Evolutionary conservation across 2,888 invertebrate species (phyloP).

Genomic region (Steinernema carpocapsae): DNA sequence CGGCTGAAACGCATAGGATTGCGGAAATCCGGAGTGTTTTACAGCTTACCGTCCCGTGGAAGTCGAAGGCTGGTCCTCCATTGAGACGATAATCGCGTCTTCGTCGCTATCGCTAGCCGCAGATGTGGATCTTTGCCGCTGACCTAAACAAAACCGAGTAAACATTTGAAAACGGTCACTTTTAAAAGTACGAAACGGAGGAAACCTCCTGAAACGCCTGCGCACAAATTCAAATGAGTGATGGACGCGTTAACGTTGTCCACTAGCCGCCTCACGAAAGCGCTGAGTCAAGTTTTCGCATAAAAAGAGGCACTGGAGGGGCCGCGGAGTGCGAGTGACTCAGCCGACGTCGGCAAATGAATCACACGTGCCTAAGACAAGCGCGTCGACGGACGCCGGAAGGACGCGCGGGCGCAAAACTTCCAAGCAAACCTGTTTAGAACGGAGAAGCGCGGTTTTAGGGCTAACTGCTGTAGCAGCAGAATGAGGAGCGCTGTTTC

Average conservation of each 20-base stretch:
- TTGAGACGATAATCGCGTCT: no score
- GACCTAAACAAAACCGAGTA: no score
- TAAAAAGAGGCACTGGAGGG: background rate
- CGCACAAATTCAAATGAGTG: background rate
- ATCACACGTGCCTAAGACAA: background rate
- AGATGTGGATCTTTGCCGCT: no score
- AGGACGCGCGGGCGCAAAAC: background rate
- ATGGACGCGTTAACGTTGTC: no score
- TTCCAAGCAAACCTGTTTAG: constrained; percentile 18
- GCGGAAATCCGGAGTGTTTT: background rate
- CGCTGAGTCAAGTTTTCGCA: constrained; percentile 17
- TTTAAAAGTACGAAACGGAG: no score
- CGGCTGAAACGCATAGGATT: background rate
- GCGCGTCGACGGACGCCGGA: constrained; percentile 8
- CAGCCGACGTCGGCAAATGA: background rate
- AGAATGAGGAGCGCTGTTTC: background rate
- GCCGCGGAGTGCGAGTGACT: constrained; percentile 5
- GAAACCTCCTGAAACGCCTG: no score
- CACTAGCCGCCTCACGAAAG: no score
- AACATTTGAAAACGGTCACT: no score
- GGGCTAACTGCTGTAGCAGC: no score
- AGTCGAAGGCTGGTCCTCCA: no score
- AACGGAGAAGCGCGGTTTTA: background rate
- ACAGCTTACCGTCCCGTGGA: no score
- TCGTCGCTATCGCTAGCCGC: no score